Base-by-base conservation (phyloP, 2,797 vertebrate species). In the Hippoglossus hippoglossus region DNA sequence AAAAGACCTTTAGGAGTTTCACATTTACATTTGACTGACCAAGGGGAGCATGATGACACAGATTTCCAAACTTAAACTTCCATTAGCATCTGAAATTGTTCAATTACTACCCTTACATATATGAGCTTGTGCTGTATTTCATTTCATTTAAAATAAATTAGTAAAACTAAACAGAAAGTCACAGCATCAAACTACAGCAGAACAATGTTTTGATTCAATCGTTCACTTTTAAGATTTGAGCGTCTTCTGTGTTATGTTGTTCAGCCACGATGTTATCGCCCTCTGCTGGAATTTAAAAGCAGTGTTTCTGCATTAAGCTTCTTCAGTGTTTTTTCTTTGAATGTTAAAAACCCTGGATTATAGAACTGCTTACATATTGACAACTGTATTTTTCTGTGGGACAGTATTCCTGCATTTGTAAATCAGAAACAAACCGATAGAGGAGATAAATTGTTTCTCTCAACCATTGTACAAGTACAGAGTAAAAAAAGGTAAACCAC, bases 261-360 rank as follows among this genome's bases (percentile, higher is more conserved):
- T 41, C 24, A 36, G 13, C 34, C 9, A 55, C 21, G 51, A 58
- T 64, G 53, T 74, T 55, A 78, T 74, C 83, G 86, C 85, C 87
- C 87, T 80, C 89, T 90, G 79, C 73, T 89, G 89, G 80, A 55
- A 18, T 18, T 56, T 15, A 2, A 54, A 36, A 41, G 31, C 15
- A 74, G 22, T 22, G 24, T 10, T 41, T 55, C 21, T 44, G 10
- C 19, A 50, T 18, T 9, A 26, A 55, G 39, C 50, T 46, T 15
- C 16, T 1, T 2, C 12, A 19, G 6, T 47, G 19, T 47, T 8
- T 2, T n/a, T n/a, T 47, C 16, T 16, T 9, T n/a, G 6, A 47
- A 50, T 50, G 47, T 16, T 50, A 3, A 50, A 21, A 50, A 10
- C n/a, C 3, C 10, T 8, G n/a, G n/a, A 50, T 21, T 3, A 50